Percentiles rank a stretch among this genome's conserved stretches.
phyloP scores from a whole-genome alignment of 2,888 invertebrate species.

The Ypsolopha scabrella region DNA sequence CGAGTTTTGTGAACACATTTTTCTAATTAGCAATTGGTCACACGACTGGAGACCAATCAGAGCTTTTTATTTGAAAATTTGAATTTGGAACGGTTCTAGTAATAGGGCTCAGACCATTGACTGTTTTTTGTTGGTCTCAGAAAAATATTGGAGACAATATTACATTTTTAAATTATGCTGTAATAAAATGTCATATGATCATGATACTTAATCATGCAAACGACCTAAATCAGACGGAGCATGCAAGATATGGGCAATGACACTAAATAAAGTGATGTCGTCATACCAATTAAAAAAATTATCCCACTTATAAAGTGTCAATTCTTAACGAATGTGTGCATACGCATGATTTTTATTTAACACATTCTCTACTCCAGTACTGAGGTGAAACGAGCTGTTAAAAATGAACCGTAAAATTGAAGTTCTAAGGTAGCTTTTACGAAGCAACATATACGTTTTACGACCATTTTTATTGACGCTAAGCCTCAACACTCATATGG shows the following conservation, averaged over 20 bases:
- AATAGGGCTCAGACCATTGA: background rate
- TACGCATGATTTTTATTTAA: slow-evolving; percentile 68
- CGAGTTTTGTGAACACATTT: slow-evolving; percentile 41
- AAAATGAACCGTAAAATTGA: slow-evolving; percentile 24
- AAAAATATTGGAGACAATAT: background rate
- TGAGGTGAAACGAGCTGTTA: slow-evolving; percentile 17
- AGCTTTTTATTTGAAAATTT: slow-evolving; percentile 50
- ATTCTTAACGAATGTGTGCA: slow-evolving; percentile 69
- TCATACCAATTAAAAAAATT: slow-evolving; percentile 70
- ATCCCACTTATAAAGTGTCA: slow-evolving; percentile 69
- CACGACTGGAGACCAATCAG: slow-evolving; percentile 53
- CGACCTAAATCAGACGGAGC: slow-evolving; percentile 52
- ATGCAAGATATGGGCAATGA: slow-evolving; percentile 35
- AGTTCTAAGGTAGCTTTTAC: slow-evolving; percentile 29
- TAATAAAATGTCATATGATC: background rate
- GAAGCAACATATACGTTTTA: slow-evolving; percentile 28
- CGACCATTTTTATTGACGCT: slow-evolving; percentile 68
- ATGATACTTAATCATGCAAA: slow-evolving; percentile 13
- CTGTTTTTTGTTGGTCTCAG: too few species aligned
- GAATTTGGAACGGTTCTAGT: slow-evolving; percentile 49
- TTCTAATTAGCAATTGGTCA: slow-evolving; percentile 68
- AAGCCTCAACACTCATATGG: slow-evolving; percentile 60
- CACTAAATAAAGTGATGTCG: slow-evolving; percentile 61
- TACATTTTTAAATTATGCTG: background rate
- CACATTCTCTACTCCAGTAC: slow-evolving; percentile 48